Evolutionary conservation across 2,797 vertebrate genomes (phyloP).

Genomic region (Arctocebus calabarensis): DNA sequence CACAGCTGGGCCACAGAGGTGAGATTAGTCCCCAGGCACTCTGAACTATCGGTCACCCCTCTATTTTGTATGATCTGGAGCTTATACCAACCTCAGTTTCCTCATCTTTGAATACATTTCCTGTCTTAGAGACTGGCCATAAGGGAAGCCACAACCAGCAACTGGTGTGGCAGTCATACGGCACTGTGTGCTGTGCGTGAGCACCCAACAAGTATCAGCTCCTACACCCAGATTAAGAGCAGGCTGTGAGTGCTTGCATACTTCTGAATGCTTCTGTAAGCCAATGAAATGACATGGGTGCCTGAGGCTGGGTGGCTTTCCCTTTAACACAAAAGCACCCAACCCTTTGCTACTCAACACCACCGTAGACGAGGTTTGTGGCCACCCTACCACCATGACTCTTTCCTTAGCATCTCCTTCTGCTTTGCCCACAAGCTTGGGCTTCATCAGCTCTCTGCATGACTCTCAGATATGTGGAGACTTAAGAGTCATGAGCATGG

Average conservation of each 20-base stretch:
- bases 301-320: background rate
- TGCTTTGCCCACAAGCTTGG: background rate
- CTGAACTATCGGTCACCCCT: background rate
- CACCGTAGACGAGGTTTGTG: background rate
- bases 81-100: background rate
- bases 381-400: background rate
- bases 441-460: background rate
- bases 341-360: background rate
- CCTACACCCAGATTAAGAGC: no score
- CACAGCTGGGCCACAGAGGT: background rate
- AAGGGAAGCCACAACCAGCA: background rate
- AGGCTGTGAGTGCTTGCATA: background rate
- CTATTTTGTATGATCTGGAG: background rate
- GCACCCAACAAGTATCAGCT: background rate
- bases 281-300: background rate
- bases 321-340: background rate
- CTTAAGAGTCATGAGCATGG: background rate
- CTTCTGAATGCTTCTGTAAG: background rate
- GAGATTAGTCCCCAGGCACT: background rate
- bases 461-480: background rate
- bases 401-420: background rate
- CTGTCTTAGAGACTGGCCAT: background rate
- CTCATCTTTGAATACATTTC: background rate
- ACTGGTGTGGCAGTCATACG: fast-evolving
- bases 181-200: background rate